A percentile compares a stretch with the other conserved stretches of the same genome.
phyloP scores from a whole-genome alignment of 2,888 invertebrate genomes.

The Phaedon cochleariae region DNA sequence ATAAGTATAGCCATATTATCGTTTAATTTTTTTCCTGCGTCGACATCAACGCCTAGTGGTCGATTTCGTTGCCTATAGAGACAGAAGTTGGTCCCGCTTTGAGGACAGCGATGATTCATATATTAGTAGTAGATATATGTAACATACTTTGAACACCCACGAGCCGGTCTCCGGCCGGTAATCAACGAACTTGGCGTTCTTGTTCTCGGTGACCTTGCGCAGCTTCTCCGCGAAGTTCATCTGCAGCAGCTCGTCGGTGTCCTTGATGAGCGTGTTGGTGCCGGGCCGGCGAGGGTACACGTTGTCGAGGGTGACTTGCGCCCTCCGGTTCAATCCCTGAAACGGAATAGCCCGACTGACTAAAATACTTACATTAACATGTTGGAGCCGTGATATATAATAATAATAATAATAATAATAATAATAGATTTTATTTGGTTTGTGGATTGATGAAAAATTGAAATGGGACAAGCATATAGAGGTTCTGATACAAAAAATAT shows the following conservation, averaged over 20 bases:
- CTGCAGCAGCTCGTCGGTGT: constrained; percentile 76
- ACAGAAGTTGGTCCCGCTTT: too few species aligned
- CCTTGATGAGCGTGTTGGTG: constrained; percentile 79
- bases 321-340: constrained; percentile 84
- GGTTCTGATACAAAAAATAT: too few species aligned
- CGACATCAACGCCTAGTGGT: too few species aligned
- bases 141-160: constrained; percentile 74
- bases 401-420: background rate
- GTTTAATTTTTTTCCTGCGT: too few species aligned
- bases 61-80: too few species aligned
- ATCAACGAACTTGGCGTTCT: constrained; percentile 91
- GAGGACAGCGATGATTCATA: too few species aligned
- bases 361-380: background rate
- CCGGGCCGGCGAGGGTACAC: constrained; percentile 94
- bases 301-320: constrained; percentile 90
- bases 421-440: too few species aligned
- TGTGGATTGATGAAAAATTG: too few species aligned
- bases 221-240: constrained; percentile 89
- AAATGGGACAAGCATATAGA: too few species aligned
- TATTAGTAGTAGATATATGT: too few species aligned
- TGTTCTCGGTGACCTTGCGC: constrained; percentile 83
- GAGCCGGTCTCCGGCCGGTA: constrained; percentile 95
- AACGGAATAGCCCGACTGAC: constrained; percentile 4
- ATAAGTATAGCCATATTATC: too few species aligned
- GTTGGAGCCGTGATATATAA: background rate